Conservation (phyloP, 2,113 vertebrate species). For the Limanda limanda region DNA sequence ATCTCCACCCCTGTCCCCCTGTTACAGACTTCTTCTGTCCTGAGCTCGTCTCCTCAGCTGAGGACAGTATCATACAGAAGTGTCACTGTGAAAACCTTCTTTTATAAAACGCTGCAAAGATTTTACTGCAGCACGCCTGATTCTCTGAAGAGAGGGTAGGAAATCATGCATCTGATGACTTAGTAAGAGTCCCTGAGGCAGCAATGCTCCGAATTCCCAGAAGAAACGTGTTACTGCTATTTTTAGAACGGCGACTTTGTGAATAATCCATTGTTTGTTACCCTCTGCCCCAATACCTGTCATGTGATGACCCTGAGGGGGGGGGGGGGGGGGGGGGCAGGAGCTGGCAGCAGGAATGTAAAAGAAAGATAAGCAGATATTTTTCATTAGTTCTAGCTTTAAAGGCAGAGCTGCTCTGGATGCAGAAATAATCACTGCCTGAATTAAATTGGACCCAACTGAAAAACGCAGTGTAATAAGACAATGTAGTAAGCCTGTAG, state of each 20-base stretch:
- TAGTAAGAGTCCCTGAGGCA: too few relatives aligned
- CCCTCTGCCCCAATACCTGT: neutral
- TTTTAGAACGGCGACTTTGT: slow-evolving; percentile 30
- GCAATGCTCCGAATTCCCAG: neutral
- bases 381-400: neutral
- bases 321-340: neutral
- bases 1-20: too few relatives aligned
- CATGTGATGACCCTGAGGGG: neutral
- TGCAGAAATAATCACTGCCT: neutral
- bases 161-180: too few relatives aligned
- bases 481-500: too few relatives aligned
- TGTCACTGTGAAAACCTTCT: neutral
- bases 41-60: too few relatives aligned
- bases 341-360: neutral
- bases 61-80: slow-evolving; percentile 17
- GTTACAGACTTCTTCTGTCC: too few relatives aligned
- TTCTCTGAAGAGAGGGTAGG: neutral
- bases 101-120: slow-evolving; percentile 7
- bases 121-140: slow-evolving; percentile 17
- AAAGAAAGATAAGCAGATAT: neutral
- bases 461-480: too few relatives aligned
- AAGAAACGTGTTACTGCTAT: slow-evolving; percentile 14
- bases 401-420: too few relatives aligned
- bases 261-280: slow-evolving; percentile 19
- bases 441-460: too few relatives aligned